These are phyloP conservation scores for Syngnathus typhle DNA, from an alignment of 2,113 vertebrate genomes.

Conservation along the genomic window DNA sequence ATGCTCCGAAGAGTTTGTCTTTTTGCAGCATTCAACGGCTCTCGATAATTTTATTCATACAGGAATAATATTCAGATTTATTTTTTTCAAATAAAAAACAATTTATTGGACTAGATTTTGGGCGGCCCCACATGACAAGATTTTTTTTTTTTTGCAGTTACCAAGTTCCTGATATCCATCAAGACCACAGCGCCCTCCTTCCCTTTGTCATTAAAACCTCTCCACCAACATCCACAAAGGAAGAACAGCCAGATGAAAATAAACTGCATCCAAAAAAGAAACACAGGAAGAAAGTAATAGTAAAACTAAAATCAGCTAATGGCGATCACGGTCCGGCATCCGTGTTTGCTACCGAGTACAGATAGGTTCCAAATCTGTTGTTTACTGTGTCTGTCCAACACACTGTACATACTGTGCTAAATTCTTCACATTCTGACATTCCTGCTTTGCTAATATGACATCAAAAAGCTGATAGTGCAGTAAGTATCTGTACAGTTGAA, in stretches of 20 bases:
- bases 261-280: constrained; percentile 45
- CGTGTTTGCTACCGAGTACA: not conserved
- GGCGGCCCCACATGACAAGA: no score
- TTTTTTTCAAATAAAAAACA: no score
- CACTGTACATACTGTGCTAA: not conserved
- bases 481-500: not conserved
- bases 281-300: constrained; percentile 55
- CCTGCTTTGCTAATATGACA: not conserved
- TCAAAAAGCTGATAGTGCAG: not conserved
- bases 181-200: not conserved
- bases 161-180: not conserved
- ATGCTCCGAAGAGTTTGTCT: no score
- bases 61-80: no score
- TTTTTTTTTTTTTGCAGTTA: constrained; percentile 8
- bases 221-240: constrained; percentile 48
- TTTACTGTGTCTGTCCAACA: not conserved
- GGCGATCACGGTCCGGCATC: constrained; percentile 33
- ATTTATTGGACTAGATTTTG: no score
- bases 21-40: no score
- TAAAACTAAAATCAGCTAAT: constrained; percentile 47
- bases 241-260: constrained; percentile 69
- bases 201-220: constrained; percentile 25
- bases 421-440: not conserved
- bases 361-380: not conserved
- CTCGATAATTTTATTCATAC: no score